Base-by-base conservation (phyloP, 2,888 invertebrate genomes). In the Gymnoscelis rufifasciata region DNA sequence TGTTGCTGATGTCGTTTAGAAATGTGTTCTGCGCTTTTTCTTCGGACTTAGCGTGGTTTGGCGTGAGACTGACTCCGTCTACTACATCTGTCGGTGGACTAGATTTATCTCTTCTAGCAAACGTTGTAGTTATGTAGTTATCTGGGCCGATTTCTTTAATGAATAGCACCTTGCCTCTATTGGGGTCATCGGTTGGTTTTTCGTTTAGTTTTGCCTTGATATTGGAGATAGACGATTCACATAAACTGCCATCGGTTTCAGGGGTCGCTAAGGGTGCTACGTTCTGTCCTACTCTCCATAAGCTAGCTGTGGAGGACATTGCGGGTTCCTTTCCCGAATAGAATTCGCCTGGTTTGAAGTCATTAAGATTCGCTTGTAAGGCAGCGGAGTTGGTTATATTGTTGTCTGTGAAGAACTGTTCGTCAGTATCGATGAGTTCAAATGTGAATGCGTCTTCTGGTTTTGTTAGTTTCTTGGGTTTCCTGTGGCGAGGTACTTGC, bases 351-450 rank as follows among this genome's bases (percentile, higher is more conserved):
- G 89, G 89, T 54, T 78, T 83, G 54, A 89, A 89, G 54, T 88
- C 87, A 36, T 81, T 82, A 33, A 86, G 66, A 33, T 78, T 77
- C 19, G 75, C 76, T 52, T 84, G 83, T 33, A 87, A 66, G 14
- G 65, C 73, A 19, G 83, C 77, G 15, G 84, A 86, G 56, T 83
- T 84, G n/a, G 78, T 76, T 48, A 87, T 87, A 54, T 86, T 83
- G 57, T 86, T 88, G 55, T 88, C 88, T 1, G 87, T 86, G 60
- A 86, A 86, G 62, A 84, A 88, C 53, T 90, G 89, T 68, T 95
- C 95, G 67, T 95, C 95, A 7, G 93, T 94, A 65, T 95, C 95
- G 51, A 95, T 93, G 47, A 95, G 90, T 74, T 95, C 95, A 72
- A 95, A 95, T 57, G 92, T 93, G 70, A 95, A 95, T 36, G 93